phyloP scores from a whole-genome alignment of 30 jellyfish, hydroid and myxozoan species.

The Aurelia sp. region DNA sequence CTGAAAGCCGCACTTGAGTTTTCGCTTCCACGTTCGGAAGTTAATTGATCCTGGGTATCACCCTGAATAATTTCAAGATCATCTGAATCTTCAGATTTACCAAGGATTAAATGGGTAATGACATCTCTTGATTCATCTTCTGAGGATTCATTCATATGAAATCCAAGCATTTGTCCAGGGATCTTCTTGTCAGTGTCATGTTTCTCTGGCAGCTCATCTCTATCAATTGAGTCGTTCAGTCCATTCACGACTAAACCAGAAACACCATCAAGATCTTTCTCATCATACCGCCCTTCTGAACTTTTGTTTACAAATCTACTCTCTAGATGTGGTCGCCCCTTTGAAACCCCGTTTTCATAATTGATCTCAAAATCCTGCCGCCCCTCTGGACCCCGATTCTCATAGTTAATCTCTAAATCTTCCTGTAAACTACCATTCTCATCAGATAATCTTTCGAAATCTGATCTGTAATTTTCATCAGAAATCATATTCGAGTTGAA shows the following conservation, averaged over 20 bases:
- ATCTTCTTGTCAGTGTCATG: not conserved
- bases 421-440: not conserved
- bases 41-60: not conserved
- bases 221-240: not conserved
- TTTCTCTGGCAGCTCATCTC: not conserved
- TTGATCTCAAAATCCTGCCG: too few species aligned
- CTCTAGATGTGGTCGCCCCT: too few species aligned
- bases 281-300: not conserved
- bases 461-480: not conserved
- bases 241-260: not conserved
- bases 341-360: too few species aligned
- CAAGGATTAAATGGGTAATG: constrained; percentile 1
- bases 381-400: too few species aligned
- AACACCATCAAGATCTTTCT: not conserved
- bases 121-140: not conserved
- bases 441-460: not conserved
- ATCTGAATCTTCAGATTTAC: constrained; percentile 15
- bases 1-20: too few species aligned
- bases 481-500: not conserved
- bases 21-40: not conserved
- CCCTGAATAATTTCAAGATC: not conserved
- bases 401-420: too few species aligned
- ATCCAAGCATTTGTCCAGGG: constrained; percentile 22
- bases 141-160: not conserved
- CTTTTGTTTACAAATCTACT: not conserved